These are phyloP conservation scores for Drosophila equinoxialis DNA, from an alignment of 1,140 invertebrate species.

Conservation along the genomic window DNA sequence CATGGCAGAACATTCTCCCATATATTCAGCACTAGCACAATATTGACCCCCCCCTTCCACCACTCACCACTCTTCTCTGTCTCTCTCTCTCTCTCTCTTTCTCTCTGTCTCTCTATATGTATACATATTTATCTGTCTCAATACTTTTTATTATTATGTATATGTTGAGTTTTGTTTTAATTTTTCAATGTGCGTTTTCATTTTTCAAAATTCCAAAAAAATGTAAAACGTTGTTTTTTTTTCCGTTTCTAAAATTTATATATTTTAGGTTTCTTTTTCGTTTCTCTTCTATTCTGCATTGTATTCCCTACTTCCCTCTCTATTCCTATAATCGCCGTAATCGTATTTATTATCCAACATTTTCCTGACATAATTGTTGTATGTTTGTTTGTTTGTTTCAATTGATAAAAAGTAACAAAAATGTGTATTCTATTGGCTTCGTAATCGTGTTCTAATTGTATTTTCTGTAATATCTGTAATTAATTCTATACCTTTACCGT, in stretches of 20 bases:
- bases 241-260: too few relatives aligned
- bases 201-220: slow-evolving; percentile 57
- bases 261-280: neutral
- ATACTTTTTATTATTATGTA: neutral
- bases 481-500: slow-evolving; percentile 9
- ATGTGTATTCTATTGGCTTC: slow-evolving; percentile 76
- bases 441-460: slow-evolving; percentile 68
- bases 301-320: slow-evolving; percentile 1
- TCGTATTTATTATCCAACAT: slow-evolving; percentile 43
- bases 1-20: slow-evolving; percentile 4
- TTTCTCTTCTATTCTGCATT: slow-evolving; percentile 12
- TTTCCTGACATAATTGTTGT: slow-evolving; percentile 74
- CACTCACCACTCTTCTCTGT: neutral
- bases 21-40: slow-evolving; percentile 1
- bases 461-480: slow-evolving; percentile 26
- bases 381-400: slow-evolving; percentile 66
- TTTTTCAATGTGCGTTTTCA: slow-evolving; percentile 21
- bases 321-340: slow-evolving; percentile 23
- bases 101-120: slow-evolving; percentile 7
- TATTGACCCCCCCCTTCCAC: neutral
- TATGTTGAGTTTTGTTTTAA: neutral
- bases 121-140: neutral
- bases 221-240: neutral
- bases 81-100: slow-evolving; percentile 3
- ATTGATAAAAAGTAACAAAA: slow-evolving; percentile 69